These are phyloP conservation scores for Nixonia krombeini DNA, from an alignment of 1,140 invertebrate genomes.

Conservation along the genomic window DNA sequence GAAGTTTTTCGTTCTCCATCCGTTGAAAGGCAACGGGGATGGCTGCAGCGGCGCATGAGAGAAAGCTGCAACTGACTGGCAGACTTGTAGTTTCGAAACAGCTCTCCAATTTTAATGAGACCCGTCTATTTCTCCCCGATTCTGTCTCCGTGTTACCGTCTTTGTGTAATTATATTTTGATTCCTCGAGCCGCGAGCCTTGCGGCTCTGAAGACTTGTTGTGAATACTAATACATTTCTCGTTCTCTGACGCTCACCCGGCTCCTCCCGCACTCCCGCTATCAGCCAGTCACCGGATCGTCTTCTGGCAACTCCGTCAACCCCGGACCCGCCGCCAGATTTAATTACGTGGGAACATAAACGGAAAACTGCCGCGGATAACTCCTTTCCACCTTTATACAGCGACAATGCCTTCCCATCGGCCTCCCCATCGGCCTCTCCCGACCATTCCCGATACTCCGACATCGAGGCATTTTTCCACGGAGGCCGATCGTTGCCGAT, in stretches of 20 bases:
- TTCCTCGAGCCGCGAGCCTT: conserved; percentile 59
- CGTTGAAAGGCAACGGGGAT: conserved; percentile 35
- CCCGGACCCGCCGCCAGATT: conserved; percentile 26
- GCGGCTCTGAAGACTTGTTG: conserved; percentile 49
- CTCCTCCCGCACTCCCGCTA: conserved; percentile 10
- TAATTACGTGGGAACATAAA: conserved; percentile 52
- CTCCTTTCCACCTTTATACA: conserved; percentile 54
- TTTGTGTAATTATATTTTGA: conserved; percentile 73
- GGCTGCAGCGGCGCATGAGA: conserved; percentile 28
- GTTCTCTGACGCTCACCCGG: conserved; percentile 11
- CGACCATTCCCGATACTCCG: too few species aligned
- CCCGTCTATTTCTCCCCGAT: conserved; percentile 66
- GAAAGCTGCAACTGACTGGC: conserved; percentile 65
- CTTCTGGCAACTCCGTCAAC: conserved; percentile 12
- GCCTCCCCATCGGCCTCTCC: too few species aligned
- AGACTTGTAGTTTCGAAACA: conserved; percentile 70
- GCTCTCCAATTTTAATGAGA: conserved; percentile 72
- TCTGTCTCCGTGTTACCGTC: conserved; percentile 66
- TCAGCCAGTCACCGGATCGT: conserved; percentile 1
- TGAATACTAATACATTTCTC: conserved; percentile 62
- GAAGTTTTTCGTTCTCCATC: conserved; percentile 48
- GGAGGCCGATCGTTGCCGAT: too few species aligned
- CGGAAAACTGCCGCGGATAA: conserved; percentile 43
- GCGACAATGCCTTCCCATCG: conserved; percentile 1
- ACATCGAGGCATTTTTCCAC: too few species aligned